phyloP scores from a whole-genome alignment of 2,113 vertebrate species.

The Scortum barcoo region DNA sequence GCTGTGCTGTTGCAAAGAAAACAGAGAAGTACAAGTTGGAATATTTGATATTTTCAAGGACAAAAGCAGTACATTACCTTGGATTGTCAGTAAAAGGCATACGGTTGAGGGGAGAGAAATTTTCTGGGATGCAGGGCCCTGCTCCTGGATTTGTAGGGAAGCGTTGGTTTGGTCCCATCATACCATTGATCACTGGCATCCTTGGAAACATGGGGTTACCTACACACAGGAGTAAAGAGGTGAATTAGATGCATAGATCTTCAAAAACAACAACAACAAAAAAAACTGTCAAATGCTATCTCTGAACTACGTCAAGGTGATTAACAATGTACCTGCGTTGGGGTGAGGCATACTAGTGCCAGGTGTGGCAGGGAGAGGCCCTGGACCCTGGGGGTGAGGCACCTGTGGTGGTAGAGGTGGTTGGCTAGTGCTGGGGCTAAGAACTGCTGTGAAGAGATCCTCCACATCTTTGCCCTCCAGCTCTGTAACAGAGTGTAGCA shows the following conservation, averaged over 20 bases:
- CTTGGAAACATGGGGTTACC: conserved; percentile 91
- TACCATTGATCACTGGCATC: conserved; percentile 94
- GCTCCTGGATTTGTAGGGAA: conserved; percentile 88
- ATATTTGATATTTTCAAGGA: neutral
- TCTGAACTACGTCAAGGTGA: neutral
- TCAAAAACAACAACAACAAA: conserved; percentile 2
- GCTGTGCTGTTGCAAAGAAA: neutral
- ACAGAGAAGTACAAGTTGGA: neutral
- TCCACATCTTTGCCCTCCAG: conserved; percentile 98
- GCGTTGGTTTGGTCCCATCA: conserved; percentile 90
- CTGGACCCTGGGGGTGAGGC: conserved; percentile 86
- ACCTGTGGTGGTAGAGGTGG: conserved; percentile 85
- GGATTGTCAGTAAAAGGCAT: conserved; percentile 89
- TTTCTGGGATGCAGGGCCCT: conserved; percentile 85
- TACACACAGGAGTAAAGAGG: conserved; percentile 59
- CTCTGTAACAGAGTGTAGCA: conserved; percentile 81
- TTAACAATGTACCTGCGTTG: conserved; percentile 83
- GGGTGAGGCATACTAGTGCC: conserved; percentile 86
- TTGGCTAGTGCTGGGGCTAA: conserved; percentile 91
- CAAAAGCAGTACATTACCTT: conserved; percentile 69
- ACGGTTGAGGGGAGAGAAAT: conserved; percentile 89
- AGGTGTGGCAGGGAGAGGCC: conserved; percentile 74
- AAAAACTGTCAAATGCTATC: neutral
- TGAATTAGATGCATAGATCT: neutral
- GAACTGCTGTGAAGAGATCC: conserved; percentile 95